Evolutionary conservation across 1,140 invertebrate species (phyloP).

Genomic region (Papilio polytes): DNA sequence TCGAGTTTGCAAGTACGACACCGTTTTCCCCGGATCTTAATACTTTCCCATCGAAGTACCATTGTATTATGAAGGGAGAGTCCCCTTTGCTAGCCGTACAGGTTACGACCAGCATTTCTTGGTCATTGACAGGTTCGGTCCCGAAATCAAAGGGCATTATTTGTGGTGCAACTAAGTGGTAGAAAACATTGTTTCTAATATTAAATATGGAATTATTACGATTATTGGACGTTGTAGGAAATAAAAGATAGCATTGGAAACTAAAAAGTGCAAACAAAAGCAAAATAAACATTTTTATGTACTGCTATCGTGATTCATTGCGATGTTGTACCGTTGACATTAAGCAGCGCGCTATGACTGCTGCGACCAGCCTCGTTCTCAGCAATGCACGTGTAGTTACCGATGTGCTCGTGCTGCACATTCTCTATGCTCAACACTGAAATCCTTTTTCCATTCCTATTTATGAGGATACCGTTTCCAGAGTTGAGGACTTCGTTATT

Average conservation of each 20-base stretch:
- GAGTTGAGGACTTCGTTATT: conserved; percentile 81
- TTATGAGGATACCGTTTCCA: conserved; percentile 76
- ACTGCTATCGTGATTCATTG: conserved; percentile 22
- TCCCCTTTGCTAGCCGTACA: conserved; percentile 85
- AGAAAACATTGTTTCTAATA: conserved; percentile 38
- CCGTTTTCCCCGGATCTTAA: conserved; percentile 81
- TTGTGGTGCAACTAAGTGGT: conserved; percentile 85
- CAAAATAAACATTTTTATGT: conserved; percentile 29
- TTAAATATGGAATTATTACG: background rate
- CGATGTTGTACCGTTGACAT: conserved; percentile 83
- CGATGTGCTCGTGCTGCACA: conserved; percentile 89
- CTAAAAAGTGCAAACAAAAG: conserved; percentile 53
- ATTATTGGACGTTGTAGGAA: conserved; percentile 82
- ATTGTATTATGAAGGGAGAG: conserved; percentile 79
- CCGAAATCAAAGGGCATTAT: conserved; percentile 87
- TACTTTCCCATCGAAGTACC: conserved; percentile 84
- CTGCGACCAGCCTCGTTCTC: conserved; percentile 89
- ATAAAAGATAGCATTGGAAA: conserved; percentile 44
- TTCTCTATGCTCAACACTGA: conserved; percentile 84
- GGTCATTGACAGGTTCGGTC: conserved; percentile 87
- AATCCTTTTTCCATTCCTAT: conserved; percentile 82
- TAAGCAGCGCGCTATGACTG: conserved; percentile 83
- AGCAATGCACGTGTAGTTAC: conserved; percentile 92
- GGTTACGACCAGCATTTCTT: conserved; percentile 86
- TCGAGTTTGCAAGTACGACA: conserved; percentile 75